Percentiles rank a stretch among this genome's conserved stretches.
These are phyloP conservation scores for Rhinoderma darwinii DNA, from an alignment of 2,113 vertebrate species.

Conservation along the genomic window DNA sequence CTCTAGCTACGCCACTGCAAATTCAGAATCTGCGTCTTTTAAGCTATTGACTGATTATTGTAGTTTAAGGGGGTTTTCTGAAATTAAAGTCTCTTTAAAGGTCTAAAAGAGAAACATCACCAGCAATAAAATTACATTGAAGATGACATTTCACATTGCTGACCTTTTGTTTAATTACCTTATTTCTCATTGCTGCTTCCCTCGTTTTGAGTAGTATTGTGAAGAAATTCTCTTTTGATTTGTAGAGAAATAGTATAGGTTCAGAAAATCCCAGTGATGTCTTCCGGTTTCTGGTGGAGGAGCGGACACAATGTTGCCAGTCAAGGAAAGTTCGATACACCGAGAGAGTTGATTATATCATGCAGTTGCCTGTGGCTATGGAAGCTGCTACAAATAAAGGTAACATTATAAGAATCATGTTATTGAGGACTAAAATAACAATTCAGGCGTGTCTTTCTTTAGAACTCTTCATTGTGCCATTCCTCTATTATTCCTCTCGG, in stretches of 20 bases:
- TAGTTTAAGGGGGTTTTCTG: too few relatives aligned
- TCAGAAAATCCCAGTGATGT: conserved; percentile 93
- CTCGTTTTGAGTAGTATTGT: not conserved
- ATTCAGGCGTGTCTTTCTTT: not conserved
- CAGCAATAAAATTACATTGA: not conserved
- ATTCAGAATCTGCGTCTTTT: too few relatives aligned
- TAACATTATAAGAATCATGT: conserved; percentile 61
- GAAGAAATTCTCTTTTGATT: not conserved
- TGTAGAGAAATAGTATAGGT: conserved; percentile 89
- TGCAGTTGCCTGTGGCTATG: conserved; percentile 90
- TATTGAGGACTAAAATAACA: not conserved
- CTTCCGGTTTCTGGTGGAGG: conserved; percentile 96
- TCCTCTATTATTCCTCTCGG: too few relatives aligned
- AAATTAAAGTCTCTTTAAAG: too few relatives aligned
- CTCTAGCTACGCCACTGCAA: too few relatives aligned
- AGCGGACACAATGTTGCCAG: conserved; percentile 95
- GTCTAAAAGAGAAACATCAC: not conserved
- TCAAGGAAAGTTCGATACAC: conserved; percentile 90
- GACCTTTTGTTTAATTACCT: not conserved
- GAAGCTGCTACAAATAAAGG: conserved; percentile 93
- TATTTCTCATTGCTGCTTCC: not conserved
- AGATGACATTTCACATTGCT: not conserved
- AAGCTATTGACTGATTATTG: too few relatives aligned
- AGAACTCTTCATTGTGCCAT: too few relatives aligned
- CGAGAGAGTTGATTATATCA: conserved; percentile 91